Conservation (phyloP, 2,797 vertebrate species). For the Rhynchotus rufescens region DNA sequence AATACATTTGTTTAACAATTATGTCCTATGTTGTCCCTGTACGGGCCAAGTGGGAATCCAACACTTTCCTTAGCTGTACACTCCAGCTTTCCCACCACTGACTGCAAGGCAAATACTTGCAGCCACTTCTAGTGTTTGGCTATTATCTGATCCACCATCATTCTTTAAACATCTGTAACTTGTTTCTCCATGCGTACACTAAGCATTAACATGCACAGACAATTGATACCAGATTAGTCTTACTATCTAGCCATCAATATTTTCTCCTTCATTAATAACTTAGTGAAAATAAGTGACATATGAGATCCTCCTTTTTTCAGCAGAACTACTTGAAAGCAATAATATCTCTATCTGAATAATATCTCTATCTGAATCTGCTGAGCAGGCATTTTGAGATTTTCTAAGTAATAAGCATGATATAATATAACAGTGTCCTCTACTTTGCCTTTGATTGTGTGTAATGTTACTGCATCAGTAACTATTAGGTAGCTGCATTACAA, state of each 20-base stretch:
- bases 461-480: neutral
- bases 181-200: neutral
- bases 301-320: neutral
- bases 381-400: neutral
- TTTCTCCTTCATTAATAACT: neutral
- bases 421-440: neutral
- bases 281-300: neutral
- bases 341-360: neutral
- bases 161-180: constrained; percentile 1
- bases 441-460: neutral
- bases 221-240: neutral
- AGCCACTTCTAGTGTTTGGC: neutral
- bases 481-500: neutral
- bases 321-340: neutral
- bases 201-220: neutral
- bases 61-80: neutral
- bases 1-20: neutral
- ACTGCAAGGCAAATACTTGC: constrained; percentile 8
- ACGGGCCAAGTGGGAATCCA: neutral
- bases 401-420: neutral
- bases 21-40: neutral
- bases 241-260: neutral
- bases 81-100: neutral
- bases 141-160: neutral
- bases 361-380: neutral